Base-by-base conservation (phyloP, 1,140 invertebrate genomes). In the Pseudomyrmex gracilis region DNA sequence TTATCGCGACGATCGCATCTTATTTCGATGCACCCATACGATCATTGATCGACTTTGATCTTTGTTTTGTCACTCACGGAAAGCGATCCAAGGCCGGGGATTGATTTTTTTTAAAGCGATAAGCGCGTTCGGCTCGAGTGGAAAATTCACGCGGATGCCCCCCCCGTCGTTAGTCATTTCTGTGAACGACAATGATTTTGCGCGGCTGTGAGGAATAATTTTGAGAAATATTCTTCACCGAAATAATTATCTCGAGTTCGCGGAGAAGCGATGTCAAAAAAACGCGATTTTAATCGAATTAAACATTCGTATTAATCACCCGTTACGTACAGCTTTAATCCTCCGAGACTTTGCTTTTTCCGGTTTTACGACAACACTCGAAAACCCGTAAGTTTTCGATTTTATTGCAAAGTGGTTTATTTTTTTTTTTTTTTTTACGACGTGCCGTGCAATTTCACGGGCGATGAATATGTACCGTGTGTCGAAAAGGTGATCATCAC, bases 91-190 rank as follows among this genome's bases (percentile, higher is more conserved):
- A 76, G 60, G 22, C 47, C 7, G 20, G 34, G 34, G 34, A 34
- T 34, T 64, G 60, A 76, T 76, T 76, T 20, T 53, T 12, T n/a
- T n/a, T n/a, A n/a, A 9, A 53, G 20, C 43, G 47, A 76, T 76
- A 76, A 66, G 24, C 15, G n/a, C 15, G 43, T 74, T 20, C 45
- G 51, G 24, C 13, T 66, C 22, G 13, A 63, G 15, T 74, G 63
- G 47, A 45, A 66, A 66, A 76, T 66, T 76, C n/a, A n/a, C n/a
- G 5, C n/a, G 5, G 53, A 70, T 51, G n/a, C n/a, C n/a, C n/a
- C n/a, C n/a, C n/a, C 34, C 20, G 7, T 70, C 53, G 45, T 73
- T n/a, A 9, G 10, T 9, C 13, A 55, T 43, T 73, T n/a, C 12
- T 61, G 8, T 34, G 43, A 20, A 57, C 57, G 34, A 34, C 7